Evolutionary conservation across 2,888 invertebrate species (phyloP).

Genomic region (Lithosia quadra): DNA sequence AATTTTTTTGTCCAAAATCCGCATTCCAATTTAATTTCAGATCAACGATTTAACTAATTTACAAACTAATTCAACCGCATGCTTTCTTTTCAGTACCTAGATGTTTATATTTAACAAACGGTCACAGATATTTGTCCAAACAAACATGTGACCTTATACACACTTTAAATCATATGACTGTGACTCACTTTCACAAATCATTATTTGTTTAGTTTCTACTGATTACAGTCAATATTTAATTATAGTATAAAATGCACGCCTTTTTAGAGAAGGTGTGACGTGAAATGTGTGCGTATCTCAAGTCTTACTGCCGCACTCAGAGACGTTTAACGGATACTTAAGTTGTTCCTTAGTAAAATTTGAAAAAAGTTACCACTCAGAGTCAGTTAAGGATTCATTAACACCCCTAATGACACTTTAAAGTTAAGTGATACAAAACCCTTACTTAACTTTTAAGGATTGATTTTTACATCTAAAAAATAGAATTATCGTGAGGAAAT

Average conservation of each 20-base stretch:
- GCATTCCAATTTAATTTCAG: not conserved
- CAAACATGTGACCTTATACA: constrained; percentile 9
- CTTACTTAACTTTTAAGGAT: too few relatives aligned
- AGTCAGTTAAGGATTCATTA: too few relatives aligned
- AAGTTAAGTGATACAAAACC: too few relatives aligned
- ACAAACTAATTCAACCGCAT: not conserved
- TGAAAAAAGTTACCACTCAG: too few relatives aligned
- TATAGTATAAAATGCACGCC: not conserved
- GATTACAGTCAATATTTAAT: constrained; percentile 13
- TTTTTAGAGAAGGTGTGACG: not conserved
- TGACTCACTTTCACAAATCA: constrained; percentile 4
- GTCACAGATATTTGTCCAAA: not conserved
- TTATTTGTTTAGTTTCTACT: constrained; percentile 1
- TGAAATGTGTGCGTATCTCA: not conserved
- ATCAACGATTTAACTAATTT: not conserved
- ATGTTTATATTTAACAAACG: not conserved
- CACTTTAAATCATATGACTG: constrained; percentile 17
- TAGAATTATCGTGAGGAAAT: too few relatives aligned
- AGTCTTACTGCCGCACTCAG: too few relatives aligned
- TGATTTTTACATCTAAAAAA: too few relatives aligned
- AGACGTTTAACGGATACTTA: too few relatives aligned
- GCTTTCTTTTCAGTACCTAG: not conserved
- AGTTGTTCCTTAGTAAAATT: too few relatives aligned
- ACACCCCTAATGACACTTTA: too few relatives aligned
- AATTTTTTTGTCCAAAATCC: too few relatives aligned